Conservation (phyloP, 2,113 vertebrate genomes). For the Corydoras sp. region DNA sequence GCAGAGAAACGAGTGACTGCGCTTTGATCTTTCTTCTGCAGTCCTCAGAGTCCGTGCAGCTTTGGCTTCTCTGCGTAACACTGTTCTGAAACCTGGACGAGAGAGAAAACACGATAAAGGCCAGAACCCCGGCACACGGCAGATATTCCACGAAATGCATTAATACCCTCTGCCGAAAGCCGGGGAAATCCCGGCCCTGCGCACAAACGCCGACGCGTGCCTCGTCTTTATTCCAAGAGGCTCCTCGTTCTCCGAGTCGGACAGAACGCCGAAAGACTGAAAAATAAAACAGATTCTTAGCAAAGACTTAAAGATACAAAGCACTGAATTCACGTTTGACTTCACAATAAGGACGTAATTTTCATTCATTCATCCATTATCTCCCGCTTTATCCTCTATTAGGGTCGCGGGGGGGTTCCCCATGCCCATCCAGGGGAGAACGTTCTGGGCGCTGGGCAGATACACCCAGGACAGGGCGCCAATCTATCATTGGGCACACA, state of each 20-base stretch:
- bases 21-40: conserved; percentile 65
- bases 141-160: neutral
- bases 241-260: conserved; percentile 93
- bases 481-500: too few species aligned
- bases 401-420: too few species aligned
- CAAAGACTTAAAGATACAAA: neutral
- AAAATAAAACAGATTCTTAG: neutral
- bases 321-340: neutral
- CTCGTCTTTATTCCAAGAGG: conserved; percentile 74
- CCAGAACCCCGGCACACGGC: neutral
- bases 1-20: conserved; percentile 29
- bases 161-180: conserved; percentile 43
- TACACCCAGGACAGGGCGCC: too few species aligned
- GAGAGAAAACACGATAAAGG: conserved; percentile 38
- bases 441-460: too few species aligned
- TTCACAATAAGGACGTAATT: neutral
- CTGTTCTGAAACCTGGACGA: conserved; percentile 62
- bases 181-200: conserved; percentile 67
- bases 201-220: conserved; percentile 82
- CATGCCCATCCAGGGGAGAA: too few species aligned
- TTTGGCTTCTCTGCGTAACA: conserved; percentile 78
- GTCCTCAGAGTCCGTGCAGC: conserved; percentile 81
- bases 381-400: too few species aligned
- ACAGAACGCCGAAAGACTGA: conserved; percentile 63
- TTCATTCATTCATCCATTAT: neutral